A percentile compares a stretch with the other conserved stretches of the same genome.
Evolutionary conservation across 2,797 vertebrate genomes (phyloP).

Genomic region (Leptoclinus maculatus): DNA sequence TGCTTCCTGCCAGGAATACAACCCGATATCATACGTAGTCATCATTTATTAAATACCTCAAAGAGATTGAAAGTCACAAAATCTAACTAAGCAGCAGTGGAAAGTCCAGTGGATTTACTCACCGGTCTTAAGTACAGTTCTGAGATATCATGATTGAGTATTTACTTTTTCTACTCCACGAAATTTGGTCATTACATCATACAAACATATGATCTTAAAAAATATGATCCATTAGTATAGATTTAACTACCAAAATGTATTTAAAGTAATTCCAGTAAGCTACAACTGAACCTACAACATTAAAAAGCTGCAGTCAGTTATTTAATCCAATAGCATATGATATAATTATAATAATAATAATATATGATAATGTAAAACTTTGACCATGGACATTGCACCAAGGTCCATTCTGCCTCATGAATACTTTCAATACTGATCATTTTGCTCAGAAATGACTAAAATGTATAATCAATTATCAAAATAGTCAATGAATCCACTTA

Average conservation of each 20-base stretch:
- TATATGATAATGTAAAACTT: background rate
- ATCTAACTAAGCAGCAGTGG: too few species aligned
- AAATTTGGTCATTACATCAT: background rate
- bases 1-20: slow-evolving; percentile 29
- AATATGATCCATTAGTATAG: background rate
- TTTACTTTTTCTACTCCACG: background rate
- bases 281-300: background rate
- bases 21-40: background rate
- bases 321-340: background rate
- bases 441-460: too few species aligned
- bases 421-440: too few species aligned
- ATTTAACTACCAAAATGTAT: background rate
- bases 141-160: too few species aligned
- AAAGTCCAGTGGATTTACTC: background rate
- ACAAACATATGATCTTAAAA: background rate
- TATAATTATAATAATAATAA: background rate
- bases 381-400: background rate
- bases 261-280: background rate
- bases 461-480: too few species aligned
- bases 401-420: too few species aligned
- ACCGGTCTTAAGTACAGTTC: background rate
- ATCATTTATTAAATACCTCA: background rate
- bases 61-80: background rate
- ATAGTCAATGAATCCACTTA: background rate
- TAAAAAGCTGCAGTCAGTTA: background rate